Evolutionary conservation across 2,113 vertebrate genomes (phyloP).

Genomic region (Elachura formosa): DNA sequence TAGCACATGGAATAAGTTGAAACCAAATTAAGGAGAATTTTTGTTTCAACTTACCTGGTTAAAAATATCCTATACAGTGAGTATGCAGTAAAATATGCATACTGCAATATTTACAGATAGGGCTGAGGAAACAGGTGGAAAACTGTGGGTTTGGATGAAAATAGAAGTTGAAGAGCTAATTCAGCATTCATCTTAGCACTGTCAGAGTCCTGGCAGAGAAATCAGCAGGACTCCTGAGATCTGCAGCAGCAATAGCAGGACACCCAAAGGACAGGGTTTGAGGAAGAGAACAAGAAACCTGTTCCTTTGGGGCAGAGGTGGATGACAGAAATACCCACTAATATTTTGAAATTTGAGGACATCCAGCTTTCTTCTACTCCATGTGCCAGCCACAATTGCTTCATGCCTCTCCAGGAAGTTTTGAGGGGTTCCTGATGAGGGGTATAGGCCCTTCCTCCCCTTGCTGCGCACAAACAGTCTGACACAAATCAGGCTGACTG

Average conservation of each 20-base stretch:
- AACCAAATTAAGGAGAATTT: background rate
- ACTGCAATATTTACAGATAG: background rate
- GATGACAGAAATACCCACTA: rapidly evolving
- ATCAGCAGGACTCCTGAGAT: background rate
- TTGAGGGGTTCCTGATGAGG: rapidly evolving
- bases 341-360: background rate
- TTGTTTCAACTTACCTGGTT: background rate
- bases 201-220: background rate
- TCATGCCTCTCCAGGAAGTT: background rate
- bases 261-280: background rate
- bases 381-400: background rate
- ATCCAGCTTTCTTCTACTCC: background rate
- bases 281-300: background rate
- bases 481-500: background rate
- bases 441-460: background rate
- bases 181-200: background rate
- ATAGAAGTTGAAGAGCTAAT: background rate
- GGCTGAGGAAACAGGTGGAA: background rate
- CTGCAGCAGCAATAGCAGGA: background rate
- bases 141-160: background rate
- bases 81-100: background rate
- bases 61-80: background rate
- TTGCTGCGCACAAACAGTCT: background rate
- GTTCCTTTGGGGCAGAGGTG: background rate
- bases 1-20: background rate